phyloP scores from a whole-genome alignment of 2,797 vertebrate species.

The Martes flavigula region DNA sequence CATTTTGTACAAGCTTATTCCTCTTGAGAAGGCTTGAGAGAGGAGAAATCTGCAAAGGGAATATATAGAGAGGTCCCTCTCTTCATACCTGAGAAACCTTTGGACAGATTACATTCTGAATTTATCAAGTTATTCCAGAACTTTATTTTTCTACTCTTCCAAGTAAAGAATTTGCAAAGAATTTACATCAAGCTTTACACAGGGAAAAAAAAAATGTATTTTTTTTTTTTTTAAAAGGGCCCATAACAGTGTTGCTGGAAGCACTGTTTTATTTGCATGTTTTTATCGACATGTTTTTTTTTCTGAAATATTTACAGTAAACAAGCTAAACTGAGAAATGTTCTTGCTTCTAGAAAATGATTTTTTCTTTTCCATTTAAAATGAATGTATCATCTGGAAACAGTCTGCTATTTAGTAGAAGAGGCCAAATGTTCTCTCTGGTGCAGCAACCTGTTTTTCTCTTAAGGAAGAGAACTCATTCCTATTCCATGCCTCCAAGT shows the following conservation, averaged over 20 bases:
- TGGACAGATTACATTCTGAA: not conserved
- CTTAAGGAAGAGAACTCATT: slow-evolving; percentile 32
- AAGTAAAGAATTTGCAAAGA: not conserved
- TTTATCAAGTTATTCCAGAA: slow-evolving; percentile 23
- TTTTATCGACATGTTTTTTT: not conserved
- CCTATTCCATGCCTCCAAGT: not conserved
- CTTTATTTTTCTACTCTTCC: not conserved
- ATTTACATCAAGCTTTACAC: slow-evolving; percentile 18
- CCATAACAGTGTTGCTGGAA: not conserved
- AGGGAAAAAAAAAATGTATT: too few relatives aligned
- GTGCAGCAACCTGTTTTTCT: slow-evolving; percentile 62
- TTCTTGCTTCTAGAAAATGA: slow-evolving; percentile 28
- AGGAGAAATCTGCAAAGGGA: not conserved
- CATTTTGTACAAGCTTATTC: not conserved
- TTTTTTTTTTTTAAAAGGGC: too few relatives aligned
- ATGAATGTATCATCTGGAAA: slow-evolving; percentile 59
- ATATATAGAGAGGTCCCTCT: not conserved
- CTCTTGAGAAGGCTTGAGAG: not conserved
- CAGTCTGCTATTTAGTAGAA: slow-evolving; percentile 26
- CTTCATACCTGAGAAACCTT: not conserved
- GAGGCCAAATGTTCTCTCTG: slow-evolving; percentile 45
- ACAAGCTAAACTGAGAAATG: slow-evolving; percentile 29
- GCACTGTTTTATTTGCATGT: not conserved
- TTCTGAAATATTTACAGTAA: slow-evolving; percentile 48
- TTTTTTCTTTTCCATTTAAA: slow-evolving; percentile 51